Evolutionary conservation across 2,797 vertebrate genomes (phyloP).

Genomic region (Dryobates pubescens): DNA sequence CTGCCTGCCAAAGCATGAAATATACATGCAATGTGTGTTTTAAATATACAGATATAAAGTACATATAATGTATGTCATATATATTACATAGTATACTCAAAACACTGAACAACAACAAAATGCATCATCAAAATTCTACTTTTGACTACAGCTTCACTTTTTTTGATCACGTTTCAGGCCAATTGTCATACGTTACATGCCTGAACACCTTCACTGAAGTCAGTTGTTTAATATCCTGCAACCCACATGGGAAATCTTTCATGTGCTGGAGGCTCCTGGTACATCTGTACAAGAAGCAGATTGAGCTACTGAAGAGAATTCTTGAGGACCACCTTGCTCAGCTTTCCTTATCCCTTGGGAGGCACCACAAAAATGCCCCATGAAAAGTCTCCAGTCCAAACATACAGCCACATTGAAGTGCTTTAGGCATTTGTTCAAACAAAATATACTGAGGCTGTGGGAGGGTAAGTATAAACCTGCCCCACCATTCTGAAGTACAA

Average conservation of each 20-base stretch:
- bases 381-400: not conserved
- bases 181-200: not conserved
- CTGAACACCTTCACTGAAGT: not conserved
- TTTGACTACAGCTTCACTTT: not conserved
- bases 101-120: not conserved
- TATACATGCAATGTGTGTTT: no score
- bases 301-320: not conserved
- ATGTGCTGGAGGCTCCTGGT: not conserved
- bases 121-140: not conserved
- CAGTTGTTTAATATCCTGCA: not conserved
- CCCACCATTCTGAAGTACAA: not conserved
- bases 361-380: not conserved
- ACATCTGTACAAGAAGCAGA: not conserved
- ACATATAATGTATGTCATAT: no score
- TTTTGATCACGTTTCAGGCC: not conserved
- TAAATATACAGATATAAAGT: no score
- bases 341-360: not conserved
- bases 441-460: not conserved
- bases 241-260: not conserved
- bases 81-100: not conserved
- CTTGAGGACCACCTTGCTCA: fast-evolving
- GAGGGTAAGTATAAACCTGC: not conserved
- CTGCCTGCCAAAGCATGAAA: not conserved
- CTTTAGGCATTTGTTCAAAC: not conserved
- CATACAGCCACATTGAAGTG: not conserved